Base-by-base conservation (phyloP, 2,113 vertebrate genomes). In the Atrichornis clamosus region DNA sequence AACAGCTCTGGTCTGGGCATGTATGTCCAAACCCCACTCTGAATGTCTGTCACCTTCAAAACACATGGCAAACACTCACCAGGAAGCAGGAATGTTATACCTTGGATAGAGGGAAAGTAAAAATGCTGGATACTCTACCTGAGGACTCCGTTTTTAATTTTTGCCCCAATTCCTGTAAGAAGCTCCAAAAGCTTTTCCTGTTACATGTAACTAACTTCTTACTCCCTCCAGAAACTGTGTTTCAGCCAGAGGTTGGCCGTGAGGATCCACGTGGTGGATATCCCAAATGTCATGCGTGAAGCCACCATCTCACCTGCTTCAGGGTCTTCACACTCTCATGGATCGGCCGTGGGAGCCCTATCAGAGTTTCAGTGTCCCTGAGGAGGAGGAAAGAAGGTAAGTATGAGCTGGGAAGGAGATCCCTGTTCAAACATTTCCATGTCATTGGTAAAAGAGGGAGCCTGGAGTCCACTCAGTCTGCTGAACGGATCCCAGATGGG, bases 301-400 rank as follows among this genome's bases (percentile, higher is more conserved):
- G 42, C 28, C 67, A 59, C 52, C 58, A 7, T 9, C 69, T 95
- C 79, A 99, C 99, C 99, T 99, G 99, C 97, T 99, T 99, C 35
- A 99, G 98, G 17, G 98, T 99, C 98, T 99, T 99, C 94, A 99
- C 99, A 2, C 99, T 99, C 84, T 99, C 99, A 0, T 99, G 99
- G 93, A 99, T 99, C 7, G 99, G 99, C 77, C 99, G 98, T 2
- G 99, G 99, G 7, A 99, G 97, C 70, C 99, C 99, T 50, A 99
- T 99, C 56, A 99, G 97, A 32, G 99, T 99, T 26, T 99, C 99
- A 0, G 98, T 99, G 97, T 99, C 99, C 93, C 99, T 99, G 92
- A 22, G 84, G 67, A 11, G 14, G 16, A 95, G 32, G 46, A 73
- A 33, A 9, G 52, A 33, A 41, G 59, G 14, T 50, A 49, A 76